Evolutionary conservation across 1,140 invertebrate species (phyloP).

Genomic region (Cotesia glomerata): DNA sequence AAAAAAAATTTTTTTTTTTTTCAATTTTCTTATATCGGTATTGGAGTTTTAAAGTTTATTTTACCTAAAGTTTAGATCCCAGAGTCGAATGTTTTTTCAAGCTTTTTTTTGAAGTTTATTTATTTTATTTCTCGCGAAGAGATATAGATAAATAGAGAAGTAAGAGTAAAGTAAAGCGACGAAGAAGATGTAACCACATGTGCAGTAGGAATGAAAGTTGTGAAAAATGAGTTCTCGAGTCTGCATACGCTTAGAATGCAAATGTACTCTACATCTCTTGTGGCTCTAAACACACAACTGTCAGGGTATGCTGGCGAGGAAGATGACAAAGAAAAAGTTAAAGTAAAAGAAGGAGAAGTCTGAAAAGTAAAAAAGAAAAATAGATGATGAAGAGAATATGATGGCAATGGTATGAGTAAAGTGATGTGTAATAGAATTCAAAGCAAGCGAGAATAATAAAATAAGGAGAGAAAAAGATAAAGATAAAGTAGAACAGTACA

Average conservation of each 20-base stretch:
- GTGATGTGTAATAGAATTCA: slow-evolving; percentile 20
- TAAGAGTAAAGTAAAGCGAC: no score
- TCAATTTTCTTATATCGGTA: no score
- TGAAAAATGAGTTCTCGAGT: slow-evolving; percentile 35
- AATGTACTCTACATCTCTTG: slow-evolving; percentile 33
- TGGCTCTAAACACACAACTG: slow-evolving; percentile 33
- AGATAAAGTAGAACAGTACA: no score
- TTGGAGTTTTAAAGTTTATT: no score
- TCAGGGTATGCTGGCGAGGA: slow-evolving; percentile 8
- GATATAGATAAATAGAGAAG: not conserved
- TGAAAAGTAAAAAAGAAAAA: not conserved
- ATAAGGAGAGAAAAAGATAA: not conserved
- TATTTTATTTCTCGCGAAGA: not conserved
- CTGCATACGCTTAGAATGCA: slow-evolving; percentile 38
- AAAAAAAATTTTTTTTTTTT: no score
- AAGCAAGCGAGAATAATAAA: not conserved
- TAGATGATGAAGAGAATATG: not conserved
- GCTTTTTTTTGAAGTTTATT: not conserved
- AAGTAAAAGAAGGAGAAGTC: not conserved
- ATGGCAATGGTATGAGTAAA: not conserved
- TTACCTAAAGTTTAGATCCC: no score
- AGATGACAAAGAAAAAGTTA: not conserved
- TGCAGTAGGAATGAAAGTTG: slow-evolving; percentile 15
- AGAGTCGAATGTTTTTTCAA: no score
- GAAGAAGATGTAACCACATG: not conserved